Conservation (phyloP, 2,797 vertebrate genomes). For the Sebastes jordani region DNA sequence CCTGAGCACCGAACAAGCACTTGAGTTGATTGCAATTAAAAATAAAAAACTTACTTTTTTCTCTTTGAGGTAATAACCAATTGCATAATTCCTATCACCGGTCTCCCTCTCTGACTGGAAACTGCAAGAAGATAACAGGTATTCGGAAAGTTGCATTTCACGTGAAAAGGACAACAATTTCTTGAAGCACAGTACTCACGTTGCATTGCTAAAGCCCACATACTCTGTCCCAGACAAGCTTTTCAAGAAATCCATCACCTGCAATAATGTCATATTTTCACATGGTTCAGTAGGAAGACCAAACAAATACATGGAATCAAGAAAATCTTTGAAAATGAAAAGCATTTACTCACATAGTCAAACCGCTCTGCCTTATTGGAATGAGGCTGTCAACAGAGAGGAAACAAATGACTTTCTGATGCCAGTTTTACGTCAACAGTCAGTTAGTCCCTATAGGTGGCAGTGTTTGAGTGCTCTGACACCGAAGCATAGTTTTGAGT, state of each 20-base stretch:
- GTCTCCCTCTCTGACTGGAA: constrained; percentile 95
- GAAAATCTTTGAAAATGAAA: neutral
- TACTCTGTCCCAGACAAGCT: constrained; percentile 88
- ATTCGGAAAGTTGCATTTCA: neutral
- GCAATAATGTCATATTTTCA: constrained; percentile 19
- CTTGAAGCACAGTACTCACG: constrained; percentile 77
- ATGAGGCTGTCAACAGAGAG: constrained; percentile 79
- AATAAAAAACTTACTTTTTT: constrained; percentile 84
- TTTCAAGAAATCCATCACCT: constrained; percentile 91
- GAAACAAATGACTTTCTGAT: neutral
- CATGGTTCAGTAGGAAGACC: neutral
- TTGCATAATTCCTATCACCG: constrained; percentile 91
- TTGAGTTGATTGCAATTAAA: neutral
- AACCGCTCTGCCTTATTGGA: constrained; percentile 91
- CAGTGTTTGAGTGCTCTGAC: constrained; percentile 64
- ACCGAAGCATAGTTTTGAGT: neutral
- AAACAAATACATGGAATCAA: neutral
- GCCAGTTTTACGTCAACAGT: neutral
- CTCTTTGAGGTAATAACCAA: constrained; percentile 94
- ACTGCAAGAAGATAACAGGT: constrained; percentile 62
- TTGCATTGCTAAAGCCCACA: constrained; percentile 93
- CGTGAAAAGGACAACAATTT: neutral
- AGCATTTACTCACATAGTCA: constrained; percentile 87
- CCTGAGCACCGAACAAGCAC: neutral
- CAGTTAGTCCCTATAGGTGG: constrained; percentile 60